Evolutionary conservation across 2,888 invertebrate species (phyloP), one percentile per base, ranked within the genome.

Genomic region (Mesodorylaimus sp.): DNA sequence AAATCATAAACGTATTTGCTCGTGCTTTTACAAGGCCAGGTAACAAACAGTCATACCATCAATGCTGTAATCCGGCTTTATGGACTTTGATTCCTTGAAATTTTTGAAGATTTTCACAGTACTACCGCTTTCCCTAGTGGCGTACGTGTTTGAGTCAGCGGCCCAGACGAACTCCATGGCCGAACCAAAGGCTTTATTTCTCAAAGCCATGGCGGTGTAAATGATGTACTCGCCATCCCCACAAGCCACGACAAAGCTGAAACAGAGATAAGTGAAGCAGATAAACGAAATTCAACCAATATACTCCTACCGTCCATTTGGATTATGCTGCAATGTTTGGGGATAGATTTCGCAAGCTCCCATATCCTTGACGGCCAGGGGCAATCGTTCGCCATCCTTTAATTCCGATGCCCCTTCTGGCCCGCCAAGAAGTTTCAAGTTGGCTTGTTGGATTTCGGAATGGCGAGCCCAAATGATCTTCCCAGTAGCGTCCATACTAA

Each of bases 131-230:
- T 97, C 95, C 23, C 88, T 72, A 50, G 75, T 73, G 47, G 76
- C 76, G 61, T 76, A 77, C 54, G 93, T 86, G 42, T 87, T 88
- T 29, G 91, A 87, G 67, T 99, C 97, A 45, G 81, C 76, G 0
- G 89, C 88, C 97, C 97, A 99, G 0, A 95, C 95, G 67, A 99
- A 99, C 72, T 99, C 97, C 61, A 91, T 86, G 0, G 93, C 95
- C 13, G 86, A 81, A 1, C 97, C 97, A 66, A 95, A 99, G 1
- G 91, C 91, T 68, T 99, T 99, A 70, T 99, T 99, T 48, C 97
- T 75, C 55, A 99, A 73, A 0, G 95, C 95, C 91, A 97, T 93
- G 0, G 97, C 89, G 0, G 97, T 99, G 73, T 99, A 97, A 60
- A 99, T 95, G 45, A 99, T 97, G 69, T 93, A 99, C 68, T 99